Percentiles rank a stretch among this genome's conserved stretches.
These are phyloP conservation scores for Notodonta ziczac DNA, from an alignment of 2,888 invertebrate species.

Conservation along the genomic window DNA sequence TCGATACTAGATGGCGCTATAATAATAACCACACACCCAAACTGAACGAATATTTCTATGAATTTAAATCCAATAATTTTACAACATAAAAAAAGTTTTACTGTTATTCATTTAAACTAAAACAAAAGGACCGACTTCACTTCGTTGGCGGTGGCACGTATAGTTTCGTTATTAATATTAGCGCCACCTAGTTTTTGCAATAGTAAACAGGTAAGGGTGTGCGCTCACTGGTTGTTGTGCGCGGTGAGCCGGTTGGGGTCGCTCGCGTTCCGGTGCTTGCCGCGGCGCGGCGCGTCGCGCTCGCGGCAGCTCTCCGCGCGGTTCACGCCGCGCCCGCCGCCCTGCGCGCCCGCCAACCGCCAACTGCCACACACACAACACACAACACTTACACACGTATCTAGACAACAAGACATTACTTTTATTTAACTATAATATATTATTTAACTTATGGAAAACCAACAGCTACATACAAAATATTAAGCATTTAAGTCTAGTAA, in stretches of 20 bases:
- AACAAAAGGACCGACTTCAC: no score
- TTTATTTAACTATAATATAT: no score
- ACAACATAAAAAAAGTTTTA: no score
- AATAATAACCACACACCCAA: background rate
- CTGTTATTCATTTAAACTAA: no score
- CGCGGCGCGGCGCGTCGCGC: slow-evolving; percentile 75
- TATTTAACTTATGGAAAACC: no score
- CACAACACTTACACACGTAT: background rate
- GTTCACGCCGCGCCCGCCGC: slow-evolving; percentile 69
- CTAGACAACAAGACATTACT: background rate
- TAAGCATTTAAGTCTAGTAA: no score
- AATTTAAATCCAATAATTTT: no score
- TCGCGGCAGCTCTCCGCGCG: slow-evolving; percentile 80
- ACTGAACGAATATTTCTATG: no score
- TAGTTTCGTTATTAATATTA: background rate
- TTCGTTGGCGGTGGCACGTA: no score
- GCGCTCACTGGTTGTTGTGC: slow-evolving; percentile 72
- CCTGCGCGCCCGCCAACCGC: slow-evolving; percentile 42
- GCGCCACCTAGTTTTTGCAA: background rate
- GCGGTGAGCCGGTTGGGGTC: slow-evolving; percentile 80
- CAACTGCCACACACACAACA: slow-evolving; percentile 38
- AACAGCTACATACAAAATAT: no score
- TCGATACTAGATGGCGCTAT: slow-evolving; percentile 5
- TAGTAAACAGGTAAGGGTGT: background rate
- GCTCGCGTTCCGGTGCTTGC: slow-evolving; percentile 79